A percentile compares a stretch with the other conserved stretches of the same genome.
phyloP scores from a whole-genome alignment of 1,140 invertebrate species.

The Potamilus streckersoni region DNA sequence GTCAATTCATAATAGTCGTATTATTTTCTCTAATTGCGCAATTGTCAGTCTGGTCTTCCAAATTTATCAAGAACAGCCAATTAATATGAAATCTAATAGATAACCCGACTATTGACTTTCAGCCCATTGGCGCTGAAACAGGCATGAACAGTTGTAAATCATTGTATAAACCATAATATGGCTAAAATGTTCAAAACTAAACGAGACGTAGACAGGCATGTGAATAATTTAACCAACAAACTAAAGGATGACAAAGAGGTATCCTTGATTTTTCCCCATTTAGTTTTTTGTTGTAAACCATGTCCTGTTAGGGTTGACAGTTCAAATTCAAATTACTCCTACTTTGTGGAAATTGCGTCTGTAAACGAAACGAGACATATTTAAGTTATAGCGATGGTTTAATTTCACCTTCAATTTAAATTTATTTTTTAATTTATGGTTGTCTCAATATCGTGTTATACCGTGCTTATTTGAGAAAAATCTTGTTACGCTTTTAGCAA shows the following conservation, averaged over 20 bases:
- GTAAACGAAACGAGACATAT: background rate
- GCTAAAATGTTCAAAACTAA: slow-evolving; percentile 75
- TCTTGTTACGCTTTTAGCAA: no score
- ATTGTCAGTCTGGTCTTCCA: no score
- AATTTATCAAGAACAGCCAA: no score
- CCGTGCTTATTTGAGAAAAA: no score
- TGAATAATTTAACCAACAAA: slow-evolving; percentile 75
- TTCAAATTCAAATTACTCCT: background rate
- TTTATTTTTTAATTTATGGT: background rate
- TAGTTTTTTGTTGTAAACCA: slow-evolving; percentile 6
- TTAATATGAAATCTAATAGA: no score
- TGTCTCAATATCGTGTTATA: no score
- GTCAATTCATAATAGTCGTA: no score
- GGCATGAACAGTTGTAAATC: no score
- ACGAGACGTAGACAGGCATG: slow-evolving; percentile 78
- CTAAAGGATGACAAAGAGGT: slow-evolving; percentile 77
- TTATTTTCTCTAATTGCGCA: no score
- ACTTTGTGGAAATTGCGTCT: background rate
- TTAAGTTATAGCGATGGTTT: background rate
- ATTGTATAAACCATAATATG: no score
- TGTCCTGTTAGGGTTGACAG: background rate
- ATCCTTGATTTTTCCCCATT: slow-evolving; percentile 53
- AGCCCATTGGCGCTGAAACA: no score
- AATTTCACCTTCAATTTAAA: background rate
- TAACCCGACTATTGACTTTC: no score